Conservation (phyloP, 2,888 invertebrate genomes). For the Meandrusa payeni region DNA sequence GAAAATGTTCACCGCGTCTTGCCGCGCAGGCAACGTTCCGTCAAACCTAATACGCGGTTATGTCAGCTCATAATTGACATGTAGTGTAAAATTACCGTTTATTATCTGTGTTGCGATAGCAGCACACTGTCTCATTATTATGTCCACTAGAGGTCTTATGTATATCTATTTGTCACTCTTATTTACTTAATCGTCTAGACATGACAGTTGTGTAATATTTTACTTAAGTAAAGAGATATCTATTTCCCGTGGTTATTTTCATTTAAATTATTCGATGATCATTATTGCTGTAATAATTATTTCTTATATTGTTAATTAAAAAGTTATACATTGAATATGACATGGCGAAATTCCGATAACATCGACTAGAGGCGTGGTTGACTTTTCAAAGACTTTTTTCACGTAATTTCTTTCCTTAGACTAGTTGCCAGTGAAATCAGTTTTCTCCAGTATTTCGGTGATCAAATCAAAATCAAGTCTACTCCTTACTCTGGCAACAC, state of each 20-base stretch:
- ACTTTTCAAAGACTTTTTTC: too few relatives aligned
- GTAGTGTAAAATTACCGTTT: slow-evolving; percentile 77
- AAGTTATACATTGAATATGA: too few relatives aligned
- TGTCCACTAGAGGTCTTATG: slow-evolving; percentile 59
- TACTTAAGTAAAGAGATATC: neutral
- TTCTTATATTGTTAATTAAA: too few relatives aligned
- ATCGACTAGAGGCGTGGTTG: too few relatives aligned
- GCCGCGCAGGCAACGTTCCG: slow-evolving; percentile 58
- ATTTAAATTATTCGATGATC: too few relatives aligned
- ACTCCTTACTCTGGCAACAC: too few relatives aligned
- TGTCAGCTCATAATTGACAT: slow-evolving; percentile 73
- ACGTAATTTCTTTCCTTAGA: too few relatives aligned
- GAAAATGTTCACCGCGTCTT: slow-evolving; percentile 55
- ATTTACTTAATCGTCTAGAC: slow-evolving; percentile 36
- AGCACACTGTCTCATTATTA: slow-evolving; percentile 60
- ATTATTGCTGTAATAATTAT: too few relatives aligned
- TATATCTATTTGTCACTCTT: slow-evolving; percentile 50
- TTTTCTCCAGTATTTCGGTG: too few relatives aligned
- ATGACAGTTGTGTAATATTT: slow-evolving; percentile 11
- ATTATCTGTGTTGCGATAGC: slow-evolving; percentile 73
- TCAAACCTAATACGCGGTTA: slow-evolving; percentile 65
- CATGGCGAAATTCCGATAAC: too few relatives aligned
- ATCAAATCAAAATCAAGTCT: too few relatives aligned
- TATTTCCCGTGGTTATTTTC: neutral
- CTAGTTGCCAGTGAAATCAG: too few relatives aligned